Base-by-base conservation (phyloP, 2,888 invertebrate species). In the Amiota mariae region DNA sequence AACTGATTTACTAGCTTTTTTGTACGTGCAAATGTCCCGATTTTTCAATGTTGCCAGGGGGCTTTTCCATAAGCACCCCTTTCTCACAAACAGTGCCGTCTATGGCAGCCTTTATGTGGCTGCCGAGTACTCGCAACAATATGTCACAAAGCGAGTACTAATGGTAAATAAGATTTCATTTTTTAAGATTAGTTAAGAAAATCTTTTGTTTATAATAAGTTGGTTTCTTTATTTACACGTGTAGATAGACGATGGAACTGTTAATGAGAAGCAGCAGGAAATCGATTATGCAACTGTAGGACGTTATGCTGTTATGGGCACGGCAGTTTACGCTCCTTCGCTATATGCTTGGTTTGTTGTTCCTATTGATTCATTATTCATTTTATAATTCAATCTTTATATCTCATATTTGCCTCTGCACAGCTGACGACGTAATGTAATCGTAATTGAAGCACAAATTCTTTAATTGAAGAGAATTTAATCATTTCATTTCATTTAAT, bases 51-150 rank as follows among this genome's bases (percentile, higher is more conserved):
- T 72, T 68, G 79, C 82, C 64, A 82, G 82, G 47, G 74, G 74
- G 2, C 77, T 91, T 13, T 90, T 93, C 66, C 87, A 89, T 77
- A 90, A 87, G 77, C 89, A 91, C 76, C 93, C 93, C 0, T 89
- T 93, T 47, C 75, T 92, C 57, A 91, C 92, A 72, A 93, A 93
- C 82, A 90, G 92, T 80, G 87, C 92, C 3, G 92, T 95, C 51
- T 96, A 96, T 88, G 96, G 95, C 8, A 91, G 93, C 0, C 93
- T 96, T 81, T 96, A 95, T 87, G 93, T 94, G 0, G 94, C 94
- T 6, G 96, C 96, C 0, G 96, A 96, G 87, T 91, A 94, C 73
- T 93, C 95, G 0, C 96, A 96, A 87, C 96, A 96, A 90, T 92
- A 93, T 10, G 90, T 94, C 76, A 93, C 93, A 72, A 94, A 92